Conservation (phyloP, 2,888 invertebrate genomes). For the Malacosoma neustria region DNA sequence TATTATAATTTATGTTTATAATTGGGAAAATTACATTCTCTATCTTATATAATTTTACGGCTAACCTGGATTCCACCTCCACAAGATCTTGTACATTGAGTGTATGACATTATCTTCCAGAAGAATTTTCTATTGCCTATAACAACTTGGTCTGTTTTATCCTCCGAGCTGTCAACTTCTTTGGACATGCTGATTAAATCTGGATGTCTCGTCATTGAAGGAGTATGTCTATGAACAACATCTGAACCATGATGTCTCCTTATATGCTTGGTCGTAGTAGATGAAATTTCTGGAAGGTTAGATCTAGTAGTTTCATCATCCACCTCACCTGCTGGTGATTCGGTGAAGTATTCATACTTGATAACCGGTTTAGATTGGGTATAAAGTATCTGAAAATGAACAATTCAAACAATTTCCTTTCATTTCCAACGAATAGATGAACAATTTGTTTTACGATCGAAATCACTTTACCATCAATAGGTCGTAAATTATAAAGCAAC, state of each 20-base stretch:
- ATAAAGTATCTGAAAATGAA: conserved; percentile 80
- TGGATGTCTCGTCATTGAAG: conserved; percentile 22
- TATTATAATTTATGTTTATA: too few species aligned
- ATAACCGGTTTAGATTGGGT: conserved; percentile 91
- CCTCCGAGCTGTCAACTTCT: conserved; percentile 26
- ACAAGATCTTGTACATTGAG: conserved; percentile 86
- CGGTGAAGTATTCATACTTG: conserved; percentile 90
- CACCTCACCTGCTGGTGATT: conserved; percentile 63
- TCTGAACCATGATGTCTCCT: conserved; percentile 51
- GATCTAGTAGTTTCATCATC: conserved; percentile 37
- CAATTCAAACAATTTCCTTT: conserved; percentile 5
- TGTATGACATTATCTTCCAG: conserved; percentile 87
- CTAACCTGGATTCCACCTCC: conserved; percentile 84
- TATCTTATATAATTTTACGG: too few species aligned
- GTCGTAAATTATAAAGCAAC: background rate
- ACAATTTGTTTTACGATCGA: background rate
- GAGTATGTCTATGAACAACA: conserved; percentile 23
- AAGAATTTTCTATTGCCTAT: conserved; percentile 70
- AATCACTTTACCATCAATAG: background rate
- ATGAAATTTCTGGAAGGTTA: conserved; percentile 27
- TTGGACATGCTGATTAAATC: conserved; percentile 28
- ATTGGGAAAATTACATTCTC: too few species aligned
- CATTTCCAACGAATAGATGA: conserved; percentile 6
- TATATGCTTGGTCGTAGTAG: conserved; percentile 41
- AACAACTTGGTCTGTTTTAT: conserved; percentile 45